phyloP scores from a whole-genome alignment of 2,888 invertebrate species.

The Tiliacea aurago region DNA sequence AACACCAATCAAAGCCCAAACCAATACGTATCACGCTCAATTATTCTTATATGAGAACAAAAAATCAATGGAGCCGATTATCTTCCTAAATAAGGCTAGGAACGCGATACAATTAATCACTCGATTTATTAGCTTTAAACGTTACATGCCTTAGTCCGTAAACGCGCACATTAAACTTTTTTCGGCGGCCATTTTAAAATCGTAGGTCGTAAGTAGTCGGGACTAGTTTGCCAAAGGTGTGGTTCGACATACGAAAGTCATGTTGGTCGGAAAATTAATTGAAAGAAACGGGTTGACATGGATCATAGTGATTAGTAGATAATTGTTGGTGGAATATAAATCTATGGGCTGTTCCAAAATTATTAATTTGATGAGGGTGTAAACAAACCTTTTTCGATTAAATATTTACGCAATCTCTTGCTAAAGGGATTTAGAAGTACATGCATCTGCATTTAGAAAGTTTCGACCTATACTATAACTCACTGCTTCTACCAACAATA shows the following conservation, averaged over 20 bases:
- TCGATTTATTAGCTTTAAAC: conserved; percentile 60
- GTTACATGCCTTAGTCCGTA: conserved; percentile 50
- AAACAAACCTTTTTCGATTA: neutral
- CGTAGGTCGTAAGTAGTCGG: conserved; percentile 12
- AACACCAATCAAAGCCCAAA: conserved; percentile 45
- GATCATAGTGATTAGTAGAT: conserved; percentile 17
- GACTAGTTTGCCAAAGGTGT: conserved; percentile 42
- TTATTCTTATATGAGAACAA: conserved; percentile 54
- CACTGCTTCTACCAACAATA: neutral
- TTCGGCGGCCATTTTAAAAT: conserved; percentile 57
- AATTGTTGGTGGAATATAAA: neutral
- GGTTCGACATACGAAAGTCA: conserved; percentile 40
- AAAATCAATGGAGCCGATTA: conserved; percentile 59
- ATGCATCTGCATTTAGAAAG: neutral
- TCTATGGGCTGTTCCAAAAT: neutral
- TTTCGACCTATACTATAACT: neutral
- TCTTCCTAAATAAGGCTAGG: conserved; percentile 58
- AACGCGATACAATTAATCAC: conserved; percentile 65
- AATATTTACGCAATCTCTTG: neutral
- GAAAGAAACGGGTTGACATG: conserved; percentile 31
- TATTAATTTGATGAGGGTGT: too few species aligned
- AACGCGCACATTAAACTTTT: conserved; percentile 51
- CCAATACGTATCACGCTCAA: conserved; percentile 42
- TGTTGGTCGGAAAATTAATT: conserved; percentile 34
- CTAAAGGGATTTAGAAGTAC: neutral